Percentiles rank a stretch among this genome's conserved stretches.
Conservation (phyloP, 2,888 invertebrate genomes). For the Agriopis marginaria region DNA sequence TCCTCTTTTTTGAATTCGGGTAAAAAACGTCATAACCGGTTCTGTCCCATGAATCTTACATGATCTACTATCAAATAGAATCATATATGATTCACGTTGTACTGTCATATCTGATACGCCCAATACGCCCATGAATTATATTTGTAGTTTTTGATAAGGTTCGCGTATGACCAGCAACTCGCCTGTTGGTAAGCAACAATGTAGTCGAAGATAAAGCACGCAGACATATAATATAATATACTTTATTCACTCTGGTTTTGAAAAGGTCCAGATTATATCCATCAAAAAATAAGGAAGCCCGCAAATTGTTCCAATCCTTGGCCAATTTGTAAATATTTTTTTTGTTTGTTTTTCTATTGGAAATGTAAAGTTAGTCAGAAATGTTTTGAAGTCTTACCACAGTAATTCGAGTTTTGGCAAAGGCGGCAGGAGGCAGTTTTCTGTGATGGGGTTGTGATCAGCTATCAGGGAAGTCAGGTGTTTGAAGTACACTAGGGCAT, state of each 20-base stretch:
- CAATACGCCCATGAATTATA: not conserved
- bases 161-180: too few relatives aligned
- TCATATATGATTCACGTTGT: not conserved
- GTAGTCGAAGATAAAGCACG: too few relatives aligned
- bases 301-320: too few relatives aligned
- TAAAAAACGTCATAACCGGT: too few relatives aligned
- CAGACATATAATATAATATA: too few relatives aligned
- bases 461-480: conserved; percentile 91
- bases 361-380: not conserved
- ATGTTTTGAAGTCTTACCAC: conserved; percentile 83
- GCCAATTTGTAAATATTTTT: too few relatives aligned
- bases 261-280: too few relatives aligned
- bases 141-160: not conserved
- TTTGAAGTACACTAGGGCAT: conserved; percentile 90
- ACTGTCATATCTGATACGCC: not conserved
- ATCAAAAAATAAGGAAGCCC: too few relatives aligned
- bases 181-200: too few relatives aligned
- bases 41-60: not conserved
- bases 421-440: conserved; percentile 89
- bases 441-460: conserved; percentile 92
- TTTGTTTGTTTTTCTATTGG: not conserved
- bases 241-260: too few relatives aligned
- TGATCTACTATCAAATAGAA: not conserved
- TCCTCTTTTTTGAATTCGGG: too few relatives aligned
- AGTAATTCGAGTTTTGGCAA: conserved; percentile 91